Evolutionary conservation across 2,797 vertebrate species (phyloP).

Genomic region (Gobio occitaniae): DNA sequence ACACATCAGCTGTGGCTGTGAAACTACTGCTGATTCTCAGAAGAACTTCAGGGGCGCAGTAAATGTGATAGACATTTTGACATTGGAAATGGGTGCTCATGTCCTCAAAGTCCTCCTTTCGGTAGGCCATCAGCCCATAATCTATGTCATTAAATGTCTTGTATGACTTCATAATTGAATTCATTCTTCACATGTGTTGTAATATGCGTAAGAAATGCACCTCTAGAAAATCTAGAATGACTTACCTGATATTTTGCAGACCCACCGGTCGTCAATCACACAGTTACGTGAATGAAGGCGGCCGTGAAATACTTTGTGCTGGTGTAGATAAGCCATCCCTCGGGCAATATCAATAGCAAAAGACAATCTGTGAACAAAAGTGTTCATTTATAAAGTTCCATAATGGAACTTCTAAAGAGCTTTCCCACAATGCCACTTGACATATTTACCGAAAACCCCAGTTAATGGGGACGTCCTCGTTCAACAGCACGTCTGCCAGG

Average conservation of each 20-base stretch:
- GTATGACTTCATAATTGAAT: neutral
- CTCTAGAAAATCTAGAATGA: conserved; percentile 4
- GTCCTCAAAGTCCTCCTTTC: conserved; percentile 77
- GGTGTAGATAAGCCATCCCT: conserved; percentile 80
- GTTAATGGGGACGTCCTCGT: conserved; percentile 82
- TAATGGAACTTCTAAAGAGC: neutral
- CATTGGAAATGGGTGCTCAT: conserved; percentile 66
- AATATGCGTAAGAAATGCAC: neutral
- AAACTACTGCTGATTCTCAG: conserved; percentile 66
- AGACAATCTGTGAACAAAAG: conserved; percentile 70
- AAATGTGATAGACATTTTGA: conserved; percentile 69
- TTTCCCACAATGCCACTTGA: neutral
- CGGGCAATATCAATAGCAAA: conserved; percentile 80
- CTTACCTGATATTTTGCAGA: conserved; percentile 83
- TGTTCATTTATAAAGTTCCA: neutral
- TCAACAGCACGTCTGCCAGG: conserved; percentile 79
- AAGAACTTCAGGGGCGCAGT: conserved; percentile 78
- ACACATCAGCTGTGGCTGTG: conserved; percentile 74
- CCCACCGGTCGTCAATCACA: conserved; percentile 80
- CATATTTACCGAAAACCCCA: conserved; percentile 79
- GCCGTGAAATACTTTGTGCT: conserved; percentile 78
- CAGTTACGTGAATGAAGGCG: conserved; percentile 80
- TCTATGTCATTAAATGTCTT: conserved; percentile 64
- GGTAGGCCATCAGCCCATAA: conserved; percentile 75
- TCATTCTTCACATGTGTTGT: neutral